phyloP scores from a whole-genome alignment of 2,113 vertebrate genomes.

The Abramis brama region DNA sequence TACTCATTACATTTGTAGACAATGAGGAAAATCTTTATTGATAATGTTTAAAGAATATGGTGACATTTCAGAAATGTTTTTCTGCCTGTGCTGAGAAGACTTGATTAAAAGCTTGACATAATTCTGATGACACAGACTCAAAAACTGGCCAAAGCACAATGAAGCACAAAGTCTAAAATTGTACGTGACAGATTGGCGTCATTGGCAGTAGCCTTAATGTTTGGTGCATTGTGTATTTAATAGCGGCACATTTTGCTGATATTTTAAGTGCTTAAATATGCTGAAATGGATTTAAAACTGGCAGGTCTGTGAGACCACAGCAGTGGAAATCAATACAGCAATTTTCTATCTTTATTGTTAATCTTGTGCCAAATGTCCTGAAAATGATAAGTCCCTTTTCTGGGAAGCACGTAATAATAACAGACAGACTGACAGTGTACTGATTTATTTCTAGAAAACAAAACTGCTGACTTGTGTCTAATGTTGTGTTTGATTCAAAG shows the following conservation, averaged over 20 bases:
- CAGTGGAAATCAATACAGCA: slow-evolving; percentile 13
- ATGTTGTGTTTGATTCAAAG: not conserved
- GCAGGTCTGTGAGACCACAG: not conserved
- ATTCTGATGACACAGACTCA: slow-evolving; percentile 36
- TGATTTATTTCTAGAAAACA: not conserved
- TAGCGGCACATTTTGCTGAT: not conserved
- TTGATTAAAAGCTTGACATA: slow-evolving; percentile 17
- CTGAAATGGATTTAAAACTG: not conserved
- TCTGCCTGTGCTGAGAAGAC: not conserved
- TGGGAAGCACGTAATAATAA: not conserved
- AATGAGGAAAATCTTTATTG: not conserved
- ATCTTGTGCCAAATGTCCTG: slow-evolving; percentile 2
- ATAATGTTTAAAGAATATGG: slow-evolving; percentile 21
- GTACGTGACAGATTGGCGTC: slow-evolving; percentile 19
- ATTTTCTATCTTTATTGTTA: slow-evolving; percentile 2
- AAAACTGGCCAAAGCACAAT: slow-evolving; percentile 33
- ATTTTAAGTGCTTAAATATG: slow-evolving; percentile 32
- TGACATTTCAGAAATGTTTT: slow-evolving; percentile 5
- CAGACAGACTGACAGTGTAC: not conserved
- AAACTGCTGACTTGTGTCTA: not conserved
- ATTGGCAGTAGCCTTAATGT: slow-evolving; percentile 6
- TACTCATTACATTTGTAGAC: not conserved
- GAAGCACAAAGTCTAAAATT: slow-evolving; percentile 34
- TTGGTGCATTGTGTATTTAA: slow-evolving; percentile 25
- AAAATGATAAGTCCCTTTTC: not conserved